Conservation (phyloP, 2,113 vertebrate genomes). For the Podiceps cristatus region DNA sequence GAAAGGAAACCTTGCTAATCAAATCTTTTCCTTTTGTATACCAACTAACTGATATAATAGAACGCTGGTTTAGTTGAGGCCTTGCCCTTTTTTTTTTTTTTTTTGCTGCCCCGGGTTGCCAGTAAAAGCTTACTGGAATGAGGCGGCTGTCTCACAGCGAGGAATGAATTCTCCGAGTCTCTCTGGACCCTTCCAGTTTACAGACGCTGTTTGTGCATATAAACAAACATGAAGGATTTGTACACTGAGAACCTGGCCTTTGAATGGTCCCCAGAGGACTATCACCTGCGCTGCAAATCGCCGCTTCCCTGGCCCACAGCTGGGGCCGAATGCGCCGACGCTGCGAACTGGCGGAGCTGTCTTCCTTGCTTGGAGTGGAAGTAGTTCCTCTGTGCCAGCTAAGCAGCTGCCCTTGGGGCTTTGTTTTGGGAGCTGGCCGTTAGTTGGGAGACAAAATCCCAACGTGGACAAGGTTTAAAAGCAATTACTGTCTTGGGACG, state of each 20-base stretch:
- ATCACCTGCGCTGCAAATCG: neutral
- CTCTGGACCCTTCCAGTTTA: neutral
- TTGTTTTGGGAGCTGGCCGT: neutral
- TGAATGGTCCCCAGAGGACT: neutral
- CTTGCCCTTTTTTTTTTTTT: too few relatives aligned
- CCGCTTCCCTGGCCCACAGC: neutral
- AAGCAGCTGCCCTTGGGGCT: neutral
- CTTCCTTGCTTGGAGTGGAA: neutral
- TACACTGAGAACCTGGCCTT: neutral
- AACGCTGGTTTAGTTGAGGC: neutral
- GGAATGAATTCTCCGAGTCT: neutral
- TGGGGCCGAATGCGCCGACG: neutral
- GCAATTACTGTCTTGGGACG: neutral
- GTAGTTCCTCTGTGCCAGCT: accelerated
- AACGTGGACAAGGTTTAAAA: neutral
- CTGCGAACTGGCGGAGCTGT: neutral
- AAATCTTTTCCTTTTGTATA: neutral
- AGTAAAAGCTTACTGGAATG: too few relatives aligned
- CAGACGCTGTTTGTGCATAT: accelerated
- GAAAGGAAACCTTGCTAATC: neutral
- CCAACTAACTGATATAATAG: neutral
- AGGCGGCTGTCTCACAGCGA: accelerated
- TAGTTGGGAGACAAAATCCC: neutral
- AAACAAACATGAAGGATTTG: neutral
- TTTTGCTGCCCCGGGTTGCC: neutral